These are phyloP conservation scores for Pseudococcus viburni DNA, from an alignment of 2,888 invertebrate species.

Conservation along the genomic window DNA sequence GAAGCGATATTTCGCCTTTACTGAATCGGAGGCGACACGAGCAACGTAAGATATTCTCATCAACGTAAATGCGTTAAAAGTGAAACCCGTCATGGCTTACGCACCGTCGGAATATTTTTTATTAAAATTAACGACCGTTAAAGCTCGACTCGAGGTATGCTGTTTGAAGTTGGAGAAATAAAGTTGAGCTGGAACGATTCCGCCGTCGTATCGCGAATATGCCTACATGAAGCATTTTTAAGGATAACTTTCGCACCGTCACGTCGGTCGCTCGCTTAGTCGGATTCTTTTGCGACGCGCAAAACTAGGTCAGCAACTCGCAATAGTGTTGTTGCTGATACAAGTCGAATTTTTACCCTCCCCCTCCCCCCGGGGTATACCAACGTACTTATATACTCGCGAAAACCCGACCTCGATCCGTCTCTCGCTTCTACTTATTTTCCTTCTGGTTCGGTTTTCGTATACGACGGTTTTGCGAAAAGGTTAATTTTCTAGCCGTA, in stretches of 20 bases:
- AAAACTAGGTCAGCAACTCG: constrained; percentile 46
- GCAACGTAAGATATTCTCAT: background rate
- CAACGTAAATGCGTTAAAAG: background rate
- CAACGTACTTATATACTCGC: too few relatives aligned
- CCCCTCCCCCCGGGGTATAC: background rate
- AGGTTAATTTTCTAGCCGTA: constrained; percentile 20
- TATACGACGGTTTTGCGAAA: background rate
- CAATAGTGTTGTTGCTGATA: constrained; percentile 34
- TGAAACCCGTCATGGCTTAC: background rate
- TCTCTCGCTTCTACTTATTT: background rate
- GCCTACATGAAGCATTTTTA: constrained; percentile 25
- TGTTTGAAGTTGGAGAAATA: background rate
- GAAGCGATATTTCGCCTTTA: background rate
- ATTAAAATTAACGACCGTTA: constrained; percentile 28
- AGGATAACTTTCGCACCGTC: constrained; percentile 14
- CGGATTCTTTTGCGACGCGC: constrained; percentile 19
- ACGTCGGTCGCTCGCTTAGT: background rate
- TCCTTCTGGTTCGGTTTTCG: background rate
- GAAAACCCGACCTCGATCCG: background rate
- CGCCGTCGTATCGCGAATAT: background rate
- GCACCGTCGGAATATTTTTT: constrained; percentile 1
- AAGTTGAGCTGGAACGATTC: background rate
- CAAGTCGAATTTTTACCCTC: constrained; percentile 21
- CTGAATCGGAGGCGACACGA: background rate
- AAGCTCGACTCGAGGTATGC: background rate